Evolutionary conservation across 2,888 invertebrate species (phyloP).

Genomic region (Macrophya alboannulata): DNA sequence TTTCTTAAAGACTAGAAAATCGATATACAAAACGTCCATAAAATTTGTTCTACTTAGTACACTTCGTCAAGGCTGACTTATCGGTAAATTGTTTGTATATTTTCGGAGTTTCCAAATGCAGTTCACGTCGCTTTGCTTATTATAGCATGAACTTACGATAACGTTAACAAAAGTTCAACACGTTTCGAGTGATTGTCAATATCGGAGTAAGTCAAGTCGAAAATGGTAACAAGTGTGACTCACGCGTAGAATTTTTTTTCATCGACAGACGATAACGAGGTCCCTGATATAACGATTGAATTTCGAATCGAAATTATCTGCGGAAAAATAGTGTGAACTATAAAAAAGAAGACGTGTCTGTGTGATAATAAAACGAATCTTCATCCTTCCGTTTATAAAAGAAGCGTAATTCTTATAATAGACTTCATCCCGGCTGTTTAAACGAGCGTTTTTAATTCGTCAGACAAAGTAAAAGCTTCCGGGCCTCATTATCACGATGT

Average conservation of each 20-base stretch:
- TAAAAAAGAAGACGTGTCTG: not conserved
- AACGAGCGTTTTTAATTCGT: not conserved
- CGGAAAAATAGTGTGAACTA: too few relatives aligned
- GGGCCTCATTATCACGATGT: not conserved
- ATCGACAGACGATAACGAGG: not conserved
- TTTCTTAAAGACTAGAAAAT: not conserved
- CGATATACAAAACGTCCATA: not conserved
- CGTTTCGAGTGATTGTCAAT: constrained; percentile 24
- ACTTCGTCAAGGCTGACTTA: not conserved
- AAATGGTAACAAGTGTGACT: not conserved
- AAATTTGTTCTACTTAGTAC: not conserved
- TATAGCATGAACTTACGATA: not conserved
- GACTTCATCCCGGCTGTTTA: not conserved
- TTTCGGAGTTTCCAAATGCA: not conserved
- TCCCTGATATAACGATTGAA: not conserved
- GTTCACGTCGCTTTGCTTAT: constrained; percentile 4
- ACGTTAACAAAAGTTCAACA: constrained; percentile 11
- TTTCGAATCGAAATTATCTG: not conserved
- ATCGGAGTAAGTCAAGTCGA: not conserved
- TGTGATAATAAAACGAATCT: not conserved
- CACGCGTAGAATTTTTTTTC: not conserved
- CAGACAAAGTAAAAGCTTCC: not conserved
- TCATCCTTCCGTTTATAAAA: not conserved
- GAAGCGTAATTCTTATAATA: not conserved
- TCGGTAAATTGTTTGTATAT: constrained; percentile 19